Percentiles rank a stretch among this genome's conserved stretches.
These are phyloP conservation scores for Xiphophorus couchianus DNA, from an alignment of 2,113 vertebrate genomes.

Conservation along the genomic window DNA sequence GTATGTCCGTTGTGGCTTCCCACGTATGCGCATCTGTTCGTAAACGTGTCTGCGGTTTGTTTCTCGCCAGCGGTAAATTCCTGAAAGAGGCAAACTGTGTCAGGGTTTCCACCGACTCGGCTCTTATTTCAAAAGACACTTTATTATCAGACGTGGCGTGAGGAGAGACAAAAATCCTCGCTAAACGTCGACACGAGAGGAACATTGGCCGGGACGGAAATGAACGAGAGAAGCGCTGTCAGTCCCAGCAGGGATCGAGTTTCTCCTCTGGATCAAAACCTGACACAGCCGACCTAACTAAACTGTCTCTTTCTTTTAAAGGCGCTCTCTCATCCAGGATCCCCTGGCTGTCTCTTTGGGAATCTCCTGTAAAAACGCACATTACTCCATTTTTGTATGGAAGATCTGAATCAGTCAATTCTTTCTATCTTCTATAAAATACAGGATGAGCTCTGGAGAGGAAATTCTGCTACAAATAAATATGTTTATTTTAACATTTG, in stretches of 20 bases:
- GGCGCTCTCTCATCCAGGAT: constrained; percentile 11
- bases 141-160: constrained; percentile 51
- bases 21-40: constrained; percentile 29
- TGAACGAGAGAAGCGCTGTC: constrained; percentile 47
- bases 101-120: constrained; percentile 48
- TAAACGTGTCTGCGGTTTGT: constrained; percentile 28
- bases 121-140: constrained; percentile 59
- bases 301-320: constrained; percentile 8
- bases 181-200: constrained; percentile 46
- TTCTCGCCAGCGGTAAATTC: constrained; percentile 38
- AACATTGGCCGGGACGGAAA: constrained; percentile 50
- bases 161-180: constrained; percentile 59
- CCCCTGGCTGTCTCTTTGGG: not conserved
- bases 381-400: not conserved
- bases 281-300: constrained; percentile 7
- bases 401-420: not conserved
- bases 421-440: not conserved
- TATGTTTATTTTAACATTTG: no score
- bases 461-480: not conserved
- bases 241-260: constrained; percentile 64
- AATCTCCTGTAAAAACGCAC: constrained; percentile 14
- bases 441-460: not conserved
- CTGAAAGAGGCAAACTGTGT: constrained; percentile 45
- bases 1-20: constrained; percentile 24
- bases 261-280: constrained; percentile 56